These are phyloP conservation scores for Agapetus fuscipes DNA, from an alignment of 2,888 invertebrate species.

Conservation along the genomic window DNA sequence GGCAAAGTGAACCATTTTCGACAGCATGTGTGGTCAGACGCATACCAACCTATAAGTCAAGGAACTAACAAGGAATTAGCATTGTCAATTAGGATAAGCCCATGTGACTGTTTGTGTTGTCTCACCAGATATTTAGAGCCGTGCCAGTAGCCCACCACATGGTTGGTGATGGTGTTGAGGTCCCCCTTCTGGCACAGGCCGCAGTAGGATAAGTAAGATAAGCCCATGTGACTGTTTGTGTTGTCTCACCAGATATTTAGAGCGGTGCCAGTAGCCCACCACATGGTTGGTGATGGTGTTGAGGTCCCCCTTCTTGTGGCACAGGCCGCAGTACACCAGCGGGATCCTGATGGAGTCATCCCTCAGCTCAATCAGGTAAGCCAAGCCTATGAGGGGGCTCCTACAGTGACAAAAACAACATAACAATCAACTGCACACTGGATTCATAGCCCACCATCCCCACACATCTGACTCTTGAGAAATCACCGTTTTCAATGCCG, in stretches of 20 bases:
- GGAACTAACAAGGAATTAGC: too few species aligned
- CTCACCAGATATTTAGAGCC: slow-evolving; percentile 59
- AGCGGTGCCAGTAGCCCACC: slow-evolving; percentile 65
- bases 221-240: too few species aligned
- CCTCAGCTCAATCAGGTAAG: slow-evolving; percentile 68
- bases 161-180: slow-evolving; percentile 67
- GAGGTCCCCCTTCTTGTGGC: slow-evolving; percentile 70
- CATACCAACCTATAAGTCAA: too few species aligned
- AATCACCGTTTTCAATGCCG: too few species aligned
- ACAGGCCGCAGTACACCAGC: slow-evolving; percentile 63
- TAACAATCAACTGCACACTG: too few species aligned
- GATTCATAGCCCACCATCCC: too few species aligned
- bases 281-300: slow-evolving; percentile 71
- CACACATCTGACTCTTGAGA: too few species aligned
- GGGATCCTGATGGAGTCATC: too few species aligned
- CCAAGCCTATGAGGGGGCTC: slow-evolving; percentile 57
- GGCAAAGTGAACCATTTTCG: too few species aligned
- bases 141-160: slow-evolving; percentile 70
- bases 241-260: slow-evolving; percentile 61
- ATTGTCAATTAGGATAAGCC: slow-evolving; percentile 4
- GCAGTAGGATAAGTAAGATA: not conserved
- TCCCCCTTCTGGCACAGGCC: slow-evolving; percentile 70
- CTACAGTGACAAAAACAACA: slow-evolving; percentile 29
- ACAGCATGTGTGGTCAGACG: too few species aligned
- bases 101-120: too few species aligned